A percentile compares a stretch with the other conserved stretches of the same genome.
phyloP scores from a whole-genome alignment of 2,113 vertebrate genomes.

The Bubo bubo region DNA sequence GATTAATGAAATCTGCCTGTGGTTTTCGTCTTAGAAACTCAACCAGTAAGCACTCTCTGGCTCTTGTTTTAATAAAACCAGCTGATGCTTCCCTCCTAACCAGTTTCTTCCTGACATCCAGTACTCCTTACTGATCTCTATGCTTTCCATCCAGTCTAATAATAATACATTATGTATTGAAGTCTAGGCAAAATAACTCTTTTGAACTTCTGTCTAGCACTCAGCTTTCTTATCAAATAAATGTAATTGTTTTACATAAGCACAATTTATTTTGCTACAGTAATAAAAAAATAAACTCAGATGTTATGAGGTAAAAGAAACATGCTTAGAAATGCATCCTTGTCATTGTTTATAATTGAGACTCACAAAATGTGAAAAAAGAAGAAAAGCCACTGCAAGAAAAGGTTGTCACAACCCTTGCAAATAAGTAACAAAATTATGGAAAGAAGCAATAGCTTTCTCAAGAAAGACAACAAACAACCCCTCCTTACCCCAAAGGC shows the following conservation, averaged over 20 bases:
- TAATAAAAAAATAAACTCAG: not conserved
- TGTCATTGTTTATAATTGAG: not conserved
- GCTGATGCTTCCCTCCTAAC: not conserved
- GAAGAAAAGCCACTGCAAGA: not conserved
- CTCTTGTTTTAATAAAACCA: not conserved
- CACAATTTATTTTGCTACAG: not conserved
- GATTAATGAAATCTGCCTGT: not conserved
- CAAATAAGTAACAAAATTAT: not conserved
- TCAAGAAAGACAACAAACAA: not conserved
- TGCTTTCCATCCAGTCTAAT: not conserved
- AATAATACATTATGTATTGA: not conserved
- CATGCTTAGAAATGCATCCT: not conserved
- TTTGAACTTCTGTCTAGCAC: not conserved
- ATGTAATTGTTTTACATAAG: not conserved
- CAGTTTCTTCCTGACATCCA: not conserved
- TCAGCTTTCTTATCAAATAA: not conserved
- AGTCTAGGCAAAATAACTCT: not conserved
- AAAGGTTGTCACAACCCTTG: not conserved
- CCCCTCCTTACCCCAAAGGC: not conserved
- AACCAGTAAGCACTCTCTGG: not conserved
- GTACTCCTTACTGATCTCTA: not conserved
- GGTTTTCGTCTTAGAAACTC: not conserved
- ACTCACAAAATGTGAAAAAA: not conserved
- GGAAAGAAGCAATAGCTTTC: not conserved
- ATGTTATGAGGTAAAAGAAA: not conserved